These are phyloP conservation scores for Drosophila infuscata DNA, from an alignment of 2,888 invertebrate species.

Conservation along the genomic window DNA sequence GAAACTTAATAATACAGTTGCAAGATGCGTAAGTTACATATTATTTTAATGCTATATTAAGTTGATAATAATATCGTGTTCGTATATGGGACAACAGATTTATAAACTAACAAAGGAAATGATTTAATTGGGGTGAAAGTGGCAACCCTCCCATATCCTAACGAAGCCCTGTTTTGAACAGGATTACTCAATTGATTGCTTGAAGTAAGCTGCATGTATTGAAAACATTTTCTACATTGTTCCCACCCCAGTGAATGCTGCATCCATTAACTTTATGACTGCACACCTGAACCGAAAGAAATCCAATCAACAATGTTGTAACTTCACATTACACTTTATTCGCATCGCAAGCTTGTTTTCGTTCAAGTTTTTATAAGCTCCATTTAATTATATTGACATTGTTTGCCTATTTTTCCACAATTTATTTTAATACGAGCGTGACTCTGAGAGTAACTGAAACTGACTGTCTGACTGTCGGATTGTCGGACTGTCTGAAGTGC, in stretches of 20 bases:
- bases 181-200: background rate
- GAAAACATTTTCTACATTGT: background rate
- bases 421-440: conserved; percentile 46
- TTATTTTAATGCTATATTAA: background rate
- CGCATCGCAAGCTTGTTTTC: background rate
- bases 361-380: conserved; percentile 58
- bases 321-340: conserved; percentile 22
- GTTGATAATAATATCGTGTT: background rate
- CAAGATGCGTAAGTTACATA: background rate
- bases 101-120: background rate
- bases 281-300: conserved; percentile 32
- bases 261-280: conserved; percentile 50
- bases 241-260: conserved; percentile 1
- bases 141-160: background rate
- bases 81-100: background rate
- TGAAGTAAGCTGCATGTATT: background rate
- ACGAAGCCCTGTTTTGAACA: background rate
- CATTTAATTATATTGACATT: conserved; percentile 78
- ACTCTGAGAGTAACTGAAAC: conserved; percentile 17
- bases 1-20: background rate
- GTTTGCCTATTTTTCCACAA: conserved; percentile 53
- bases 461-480: conserved; percentile 6
- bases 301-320: conserved; percentile 60
- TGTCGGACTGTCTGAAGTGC: background rate
- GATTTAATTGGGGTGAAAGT: background rate